Percentiles rank a stretch among this genome's conserved stretches.
These are phyloP conservation scores for Halictus rubicundus DNA, from an alignment of 1,140 invertebrate species.

Conservation along the genomic window DNA sequence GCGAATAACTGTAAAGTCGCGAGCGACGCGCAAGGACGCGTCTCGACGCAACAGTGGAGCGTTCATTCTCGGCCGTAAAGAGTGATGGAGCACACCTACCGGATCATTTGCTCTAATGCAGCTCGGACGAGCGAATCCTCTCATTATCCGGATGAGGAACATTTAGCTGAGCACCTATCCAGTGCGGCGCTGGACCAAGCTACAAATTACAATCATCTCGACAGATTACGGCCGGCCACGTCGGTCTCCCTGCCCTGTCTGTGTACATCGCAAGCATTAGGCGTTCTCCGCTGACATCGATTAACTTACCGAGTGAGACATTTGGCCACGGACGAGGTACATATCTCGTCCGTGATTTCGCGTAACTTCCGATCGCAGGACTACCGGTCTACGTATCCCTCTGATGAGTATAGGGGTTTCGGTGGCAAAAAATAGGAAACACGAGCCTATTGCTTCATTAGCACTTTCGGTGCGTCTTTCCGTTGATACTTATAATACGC, in stretches of 20 bases:
- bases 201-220: conserved; percentile 56
- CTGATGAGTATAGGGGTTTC: neutral
- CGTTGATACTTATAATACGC: neutral
- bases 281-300: conserved; percentile 11
- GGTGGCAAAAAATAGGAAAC: neutral
- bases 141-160: conserved; percentile 54
- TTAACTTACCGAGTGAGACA: conserved; percentile 40
- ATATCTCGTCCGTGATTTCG: neutral
- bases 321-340: neutral
- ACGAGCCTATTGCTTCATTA: neutral
- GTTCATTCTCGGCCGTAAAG: neutral
- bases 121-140: conserved; percentile 39
- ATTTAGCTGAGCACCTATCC: conserved; percentile 49
- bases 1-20: conserved; percentile 25
- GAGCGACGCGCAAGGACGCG: conserved; percentile 3
- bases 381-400: neutral
- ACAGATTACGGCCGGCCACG: conserved; percentile 9
- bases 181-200: conserved; percentile 1
- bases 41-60: neutral
- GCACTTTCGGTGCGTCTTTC: neutral
- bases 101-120: conserved; percentile 54
- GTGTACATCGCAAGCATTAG: neutral
- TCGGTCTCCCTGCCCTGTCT: neutral
- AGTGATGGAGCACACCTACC: conserved; percentile 38
- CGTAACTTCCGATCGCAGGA: neutral